Evolutionary conservation across 1,140 invertebrate genomes (phyloP), one percentile per base, ranked within the genome.

Genomic region (Diplogasteroides magnus): DNA sequence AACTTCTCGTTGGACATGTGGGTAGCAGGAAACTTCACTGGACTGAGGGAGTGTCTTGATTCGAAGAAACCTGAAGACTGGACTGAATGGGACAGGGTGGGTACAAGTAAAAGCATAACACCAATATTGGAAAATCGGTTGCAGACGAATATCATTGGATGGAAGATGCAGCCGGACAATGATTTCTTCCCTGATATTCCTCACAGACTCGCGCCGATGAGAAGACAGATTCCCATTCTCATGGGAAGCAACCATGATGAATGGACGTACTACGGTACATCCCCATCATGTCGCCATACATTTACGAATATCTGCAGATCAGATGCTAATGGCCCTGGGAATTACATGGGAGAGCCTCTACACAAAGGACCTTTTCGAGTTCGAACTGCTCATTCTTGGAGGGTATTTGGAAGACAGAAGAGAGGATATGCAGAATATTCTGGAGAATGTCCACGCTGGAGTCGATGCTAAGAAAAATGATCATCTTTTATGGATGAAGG

Each of bases 201-300:
- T 11, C 29, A 57, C 11, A 19, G 28, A 26, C 64, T 56, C 25
- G 32, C 48, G 19, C 14, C 19, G 29, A 2, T 56, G 14, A 2
- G 64, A 60, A 37, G 26, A 3, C 31, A 66, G 15, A 28, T 66
- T n/a, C 64, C 64, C 3, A 32, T 66, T 37, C 31, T 66, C 13
- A 66, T 66, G 14, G 64, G 64, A n/a, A 66, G 64, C 37, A 66
- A 48, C 31, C 48, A 66, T 25, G 64, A 66, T 32, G 64, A 66
- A 28, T 66, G 31, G 37, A 13, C 64, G 2, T 66, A 56, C 29
- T 66, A 56, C 25, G 64, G 64, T 66, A 14, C 2, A n/a, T 61
- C 60, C 29, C 14, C 25, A 14, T 11, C 11, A 13, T 31, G 28
- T 15, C 11, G 28, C 37, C 29, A 23, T 19, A 25, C n/a, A 28